Conservation (phyloP, 2,113 vertebrate genomes). For the Lasiurus cinereus region DNA sequence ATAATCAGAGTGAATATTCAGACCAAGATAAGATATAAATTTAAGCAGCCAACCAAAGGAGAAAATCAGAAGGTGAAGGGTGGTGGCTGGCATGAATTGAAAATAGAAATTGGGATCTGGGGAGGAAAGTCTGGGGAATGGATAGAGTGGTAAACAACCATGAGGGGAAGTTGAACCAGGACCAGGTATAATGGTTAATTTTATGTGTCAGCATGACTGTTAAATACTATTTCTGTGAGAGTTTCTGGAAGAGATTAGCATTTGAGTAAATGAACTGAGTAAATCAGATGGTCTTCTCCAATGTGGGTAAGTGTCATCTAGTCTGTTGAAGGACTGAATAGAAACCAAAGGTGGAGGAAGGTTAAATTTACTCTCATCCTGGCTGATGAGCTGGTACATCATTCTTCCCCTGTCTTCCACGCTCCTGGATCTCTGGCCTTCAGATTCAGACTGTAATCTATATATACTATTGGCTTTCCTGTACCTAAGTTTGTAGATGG, state of each 20-base stretch:
- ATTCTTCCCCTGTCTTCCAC: not conserved
- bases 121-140: not conserved
- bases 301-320: not conserved
- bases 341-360: not conserved
- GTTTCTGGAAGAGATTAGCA: not conserved
- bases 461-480: not conserved
- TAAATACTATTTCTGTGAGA: not conserved
- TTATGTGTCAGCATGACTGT: not conserved
- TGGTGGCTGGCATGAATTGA: not conserved
- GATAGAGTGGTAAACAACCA: not conserved
- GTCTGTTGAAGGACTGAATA: not conserved
- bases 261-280: not conserved
- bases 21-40: not conserved
- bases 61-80: not conserved
- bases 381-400: not conserved
- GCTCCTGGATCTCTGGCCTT: not conserved
- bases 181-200: not conserved
- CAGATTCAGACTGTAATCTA: not conserved
- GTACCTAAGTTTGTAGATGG: not conserved
- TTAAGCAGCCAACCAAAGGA: not conserved
- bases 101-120: not conserved
- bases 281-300: not conserved
- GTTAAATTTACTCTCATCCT: not conserved
- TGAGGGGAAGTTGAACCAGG: not conserved
- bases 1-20: not conserved